A percentile compares a stretch with the other conserved stretches of the same genome.
Conservation (phyloP, 64 coral and sea anemone genomes). For the Anthopleura sola region DNA sequence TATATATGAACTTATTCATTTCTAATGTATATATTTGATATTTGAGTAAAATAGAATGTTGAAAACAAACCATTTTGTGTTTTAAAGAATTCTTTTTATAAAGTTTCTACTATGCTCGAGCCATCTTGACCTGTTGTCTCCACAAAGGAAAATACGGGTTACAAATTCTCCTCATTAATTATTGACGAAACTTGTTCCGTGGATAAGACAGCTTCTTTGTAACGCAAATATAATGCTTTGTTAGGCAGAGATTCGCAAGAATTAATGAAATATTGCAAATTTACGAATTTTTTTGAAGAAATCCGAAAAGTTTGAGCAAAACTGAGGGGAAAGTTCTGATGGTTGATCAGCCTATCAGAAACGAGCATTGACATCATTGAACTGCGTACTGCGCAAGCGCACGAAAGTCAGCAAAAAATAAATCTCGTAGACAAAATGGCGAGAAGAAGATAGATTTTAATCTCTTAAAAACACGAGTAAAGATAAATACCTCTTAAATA, state of each 20-base stretch:
- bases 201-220: neutral
- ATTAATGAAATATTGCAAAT: neutral
- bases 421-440: neutral
- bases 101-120: neutral
- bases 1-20: too few species aligned
- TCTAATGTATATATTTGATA: neutral
- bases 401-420: neutral
- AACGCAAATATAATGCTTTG: neutral
- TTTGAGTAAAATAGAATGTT: neutral
- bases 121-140: neutral
- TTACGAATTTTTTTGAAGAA: neutral
- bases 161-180: neutral
- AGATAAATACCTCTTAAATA: neutral
- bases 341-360: neutral
- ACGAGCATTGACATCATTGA: conserved; percentile 9
- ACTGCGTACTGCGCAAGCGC: neutral
- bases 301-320: neutral
- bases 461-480: neutral
- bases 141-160: neutral
- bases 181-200: neutral
- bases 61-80: neutral
- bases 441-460: neutral
- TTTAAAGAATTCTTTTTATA: neutral
- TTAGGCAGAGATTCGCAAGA: neutral
- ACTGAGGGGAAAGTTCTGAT: neutral